A percentile compares a stretch with the other conserved stretches of the same genome.
Conservation (phyloP, 2,888 invertebrate species). For the Apamea crenata region DNA sequence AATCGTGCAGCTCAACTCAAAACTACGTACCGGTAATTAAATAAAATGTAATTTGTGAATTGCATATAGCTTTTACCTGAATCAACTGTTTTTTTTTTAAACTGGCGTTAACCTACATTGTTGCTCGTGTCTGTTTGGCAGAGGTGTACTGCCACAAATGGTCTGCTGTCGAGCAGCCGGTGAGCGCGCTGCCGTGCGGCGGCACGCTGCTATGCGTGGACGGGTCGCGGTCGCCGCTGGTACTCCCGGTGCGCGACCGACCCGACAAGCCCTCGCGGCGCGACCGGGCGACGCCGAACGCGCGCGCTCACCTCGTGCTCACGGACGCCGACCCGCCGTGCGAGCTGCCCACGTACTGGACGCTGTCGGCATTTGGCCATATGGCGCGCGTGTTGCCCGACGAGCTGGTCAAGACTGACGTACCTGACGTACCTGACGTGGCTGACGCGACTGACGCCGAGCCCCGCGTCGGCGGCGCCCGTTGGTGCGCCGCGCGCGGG, state of each 20-base stretch:
- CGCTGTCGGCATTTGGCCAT: background rate
- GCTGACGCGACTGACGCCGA: background rate
- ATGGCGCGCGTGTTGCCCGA: constrained; percentile 9
- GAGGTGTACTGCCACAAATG: constrained; percentile 21
- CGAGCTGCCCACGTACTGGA: constrained; percentile 37
- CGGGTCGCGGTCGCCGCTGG: constrained; percentile 8
- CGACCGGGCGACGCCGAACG: accelerated
- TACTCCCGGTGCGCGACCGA: background rate
- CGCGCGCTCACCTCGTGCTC: constrained; percentile 19
- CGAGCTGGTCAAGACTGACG: background rate
- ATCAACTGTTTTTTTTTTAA: background rate
- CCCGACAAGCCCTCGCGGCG: accelerated
- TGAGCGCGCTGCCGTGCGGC: constrained; percentile 30
- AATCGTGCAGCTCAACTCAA: too few species aligned
- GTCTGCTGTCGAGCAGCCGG: background rate
- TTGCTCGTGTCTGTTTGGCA: background rate
- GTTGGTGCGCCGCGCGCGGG: background rate
- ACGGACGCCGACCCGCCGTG: constrained; percentile 29
- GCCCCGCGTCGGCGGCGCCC: accelerated
- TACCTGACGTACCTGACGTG: background rate
- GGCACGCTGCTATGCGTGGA: constrained; percentile 38
- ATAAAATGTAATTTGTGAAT: too few species aligned
- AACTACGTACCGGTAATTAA: too few species aligned
- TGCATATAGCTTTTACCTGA: background rate
- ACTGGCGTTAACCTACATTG: background rate